Base-by-base conservation (phyloP, 2,797 vertebrate genomes). In the Crax fasciolata region DNA sequence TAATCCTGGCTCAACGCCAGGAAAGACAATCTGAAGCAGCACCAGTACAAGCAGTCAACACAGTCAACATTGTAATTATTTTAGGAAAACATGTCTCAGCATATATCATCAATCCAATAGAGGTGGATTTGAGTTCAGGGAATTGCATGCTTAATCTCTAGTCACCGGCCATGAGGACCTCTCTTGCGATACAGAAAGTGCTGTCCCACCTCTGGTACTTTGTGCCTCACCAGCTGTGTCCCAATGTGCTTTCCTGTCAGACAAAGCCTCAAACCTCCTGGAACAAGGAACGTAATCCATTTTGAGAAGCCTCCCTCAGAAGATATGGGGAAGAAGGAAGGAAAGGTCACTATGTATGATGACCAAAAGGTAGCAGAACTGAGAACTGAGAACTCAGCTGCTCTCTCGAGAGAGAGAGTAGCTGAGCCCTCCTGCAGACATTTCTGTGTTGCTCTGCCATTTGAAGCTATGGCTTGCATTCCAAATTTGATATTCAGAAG, bases 1-100 rank as follows among this genome's bases (percentile, higher is more conserved):
- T 92, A 83, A 75, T 86, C 59, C 63, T 90, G 91, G 78, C 81
- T 61, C 63, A 61, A 90, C 76, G 71, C 85, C 91, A 84, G n/a
- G 52, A 65, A 67, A 82, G 52, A 52, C 51, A 90, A 86, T 79
- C 81, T 89, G 85, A 51, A 93, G 38, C 86, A 84, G 55, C 30
- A 59, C 74, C 41, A 78, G 39, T 21, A 70, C 43, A 88, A 23
- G 38, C 71, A 93, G 80, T 83, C 35, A 20, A 51, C 68, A 90
- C 68, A 85, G 41, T 63, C 57, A 77, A 65, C 44, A 38, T 12
- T 66, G 43, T 87, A 92, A 93, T 96, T 93, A 84, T 78, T 95
- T 89, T 84, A 88, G 76, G 91, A 84, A 62, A 95, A 84, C 87
- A 81, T 17, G 54, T 68, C 39, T 77, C 43, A 72, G 73, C 76